Conservation (phyloP, 2,888 invertebrate genomes). For the Erpobdella octoculata region DNA sequence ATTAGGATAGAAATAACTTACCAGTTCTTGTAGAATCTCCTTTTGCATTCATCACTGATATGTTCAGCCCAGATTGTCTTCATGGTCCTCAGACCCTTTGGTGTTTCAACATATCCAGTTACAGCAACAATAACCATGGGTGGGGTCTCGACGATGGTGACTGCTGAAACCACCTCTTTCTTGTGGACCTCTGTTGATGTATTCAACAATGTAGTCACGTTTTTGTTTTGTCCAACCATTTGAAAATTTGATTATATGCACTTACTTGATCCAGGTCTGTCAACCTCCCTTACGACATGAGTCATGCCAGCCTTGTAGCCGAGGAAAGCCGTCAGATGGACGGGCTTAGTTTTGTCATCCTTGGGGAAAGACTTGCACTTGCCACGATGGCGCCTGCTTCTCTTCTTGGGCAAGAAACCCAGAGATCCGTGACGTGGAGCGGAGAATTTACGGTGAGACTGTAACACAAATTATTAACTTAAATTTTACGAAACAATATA, state of each 20-base stretch:
- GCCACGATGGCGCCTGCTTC: slow-evolving; percentile 89
- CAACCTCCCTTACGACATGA: slow-evolving; percentile 94
- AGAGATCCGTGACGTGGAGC: slow-evolving; percentile 99
- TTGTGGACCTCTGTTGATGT: slow-evolving; percentile 82
- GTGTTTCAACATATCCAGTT: slow-evolving; percentile 97
- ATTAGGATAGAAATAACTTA: slow-evolving; percentile 53
- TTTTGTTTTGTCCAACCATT: background rate
- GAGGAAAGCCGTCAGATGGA: slow-evolving; percentile 92
- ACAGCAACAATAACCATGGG: slow-evolving; percentile 96
- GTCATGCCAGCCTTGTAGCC: slow-evolving; percentile 99
- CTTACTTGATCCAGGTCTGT: slow-evolving; percentile 96
- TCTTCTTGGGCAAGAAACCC: slow-evolving; percentile 99
- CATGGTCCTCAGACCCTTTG: slow-evolving; percentile 85
- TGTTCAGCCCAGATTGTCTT: slow-evolving; percentile 98
- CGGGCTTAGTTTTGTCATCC: slow-evolving; percentile 89
- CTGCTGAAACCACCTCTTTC: slow-evolving; percentile 98
- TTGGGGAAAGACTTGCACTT: slow-evolving; percentile 99
- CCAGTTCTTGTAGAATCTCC: slow-evolving; percentile 99
- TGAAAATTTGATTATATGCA: slow-evolving; percentile 43
- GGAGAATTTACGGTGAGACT: slow-evolving; percentile 99
- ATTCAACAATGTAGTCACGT: background rate
- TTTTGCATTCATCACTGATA: slow-evolving; percentile 92
- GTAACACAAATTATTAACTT: slow-evolving; percentile 45
- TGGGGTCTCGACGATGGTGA: slow-evolving; percentile 93
- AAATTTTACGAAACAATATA: too few relatives aligned